These are phyloP conservation scores for Drosophila flavopinicola DNA, from an alignment of 2,888 invertebrate genomes.

Conservation along the genomic window DNA sequence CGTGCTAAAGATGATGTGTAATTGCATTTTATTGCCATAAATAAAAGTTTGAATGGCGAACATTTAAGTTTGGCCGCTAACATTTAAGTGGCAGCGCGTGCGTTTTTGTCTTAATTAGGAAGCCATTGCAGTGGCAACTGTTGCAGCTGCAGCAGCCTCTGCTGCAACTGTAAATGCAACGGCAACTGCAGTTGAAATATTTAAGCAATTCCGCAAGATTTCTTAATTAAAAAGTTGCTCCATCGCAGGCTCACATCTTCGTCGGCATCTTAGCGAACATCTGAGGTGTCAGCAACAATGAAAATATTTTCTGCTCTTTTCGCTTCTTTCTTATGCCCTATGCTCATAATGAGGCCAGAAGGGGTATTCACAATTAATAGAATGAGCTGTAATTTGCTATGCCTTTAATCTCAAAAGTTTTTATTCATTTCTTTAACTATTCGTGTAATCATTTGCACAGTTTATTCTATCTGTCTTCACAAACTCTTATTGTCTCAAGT, in stretches of 20 bases:
- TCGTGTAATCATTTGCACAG: too few relatives aligned
- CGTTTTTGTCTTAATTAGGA: constrained; percentile 66
- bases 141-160: constrained; percentile 15
- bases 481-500: too few relatives aligned
- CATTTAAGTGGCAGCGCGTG: constrained; percentile 50
- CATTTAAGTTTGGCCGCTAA: not conserved
- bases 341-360: too few relatives aligned
- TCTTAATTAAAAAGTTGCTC: constrained; percentile 75
- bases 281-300: constrained; percentile 77
- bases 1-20: constrained; percentile 62
- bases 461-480: too few relatives aligned
- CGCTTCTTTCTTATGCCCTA: constrained; percentile 15
- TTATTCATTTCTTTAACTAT: too few relatives aligned
- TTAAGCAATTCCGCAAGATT: constrained; percentile 73
- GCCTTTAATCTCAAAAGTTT: too few relatives aligned
- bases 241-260: constrained; percentile 25
- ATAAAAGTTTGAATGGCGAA: constrained; percentile 43
- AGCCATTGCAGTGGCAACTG: constrained; percentile 41
- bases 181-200: constrained; percentile 66
- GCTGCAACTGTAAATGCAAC: not conserved
- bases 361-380: too few relatives aligned
- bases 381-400: too few relatives aligned
- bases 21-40: constrained; percentile 75
- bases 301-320: constrained; percentile 67
- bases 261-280: constrained; percentile 24